Conservation (phyloP, 2,888 invertebrate genomes). For the Sphaerophoria rueppellii region DNA sequence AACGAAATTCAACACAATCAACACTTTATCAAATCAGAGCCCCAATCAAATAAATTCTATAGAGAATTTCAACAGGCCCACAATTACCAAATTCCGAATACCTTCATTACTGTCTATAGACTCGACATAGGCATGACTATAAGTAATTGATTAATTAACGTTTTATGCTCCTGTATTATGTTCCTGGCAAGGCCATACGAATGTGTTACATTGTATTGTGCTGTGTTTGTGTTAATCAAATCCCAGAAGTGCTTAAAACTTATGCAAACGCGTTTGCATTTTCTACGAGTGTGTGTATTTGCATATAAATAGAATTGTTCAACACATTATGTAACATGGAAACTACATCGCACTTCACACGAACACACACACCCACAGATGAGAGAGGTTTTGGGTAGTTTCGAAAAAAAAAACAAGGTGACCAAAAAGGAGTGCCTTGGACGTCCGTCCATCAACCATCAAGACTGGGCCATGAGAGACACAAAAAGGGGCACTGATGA, state of each 20-base stretch:
- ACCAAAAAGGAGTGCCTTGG: conserved; percentile 26
- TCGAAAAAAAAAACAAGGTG: conserved; percentile 39
- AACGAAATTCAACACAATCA: conserved; percentile 1
- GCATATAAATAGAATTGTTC: conserved; percentile 7
- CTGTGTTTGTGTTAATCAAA: conserved; percentile 3
- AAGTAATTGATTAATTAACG: conserved; percentile 53
- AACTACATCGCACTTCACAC: background rate
- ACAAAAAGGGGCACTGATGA: conserved; percentile 13
- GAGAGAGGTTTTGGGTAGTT: background rate
- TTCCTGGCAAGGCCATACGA: conserved; percentile 17
- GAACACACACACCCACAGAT: background rate
- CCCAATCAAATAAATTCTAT: background rate
- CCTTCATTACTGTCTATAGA: background rate
- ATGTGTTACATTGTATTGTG: background rate
- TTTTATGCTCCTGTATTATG: conserved; percentile 40
- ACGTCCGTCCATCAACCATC: conserved; percentile 22
- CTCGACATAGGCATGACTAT: background rate
- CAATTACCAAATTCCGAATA: background rate
- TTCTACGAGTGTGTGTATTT: background rate
- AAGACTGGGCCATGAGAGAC: background rate
- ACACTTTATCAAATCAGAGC: background rate
- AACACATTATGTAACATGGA: background rate
- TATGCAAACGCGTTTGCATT: background rate
- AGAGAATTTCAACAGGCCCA: background rate
- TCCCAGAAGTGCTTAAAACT: background rate